phyloP scores from a whole-genome alignment of 2,113 vertebrate genomes.

The Gorilla gorilla region DNA sequence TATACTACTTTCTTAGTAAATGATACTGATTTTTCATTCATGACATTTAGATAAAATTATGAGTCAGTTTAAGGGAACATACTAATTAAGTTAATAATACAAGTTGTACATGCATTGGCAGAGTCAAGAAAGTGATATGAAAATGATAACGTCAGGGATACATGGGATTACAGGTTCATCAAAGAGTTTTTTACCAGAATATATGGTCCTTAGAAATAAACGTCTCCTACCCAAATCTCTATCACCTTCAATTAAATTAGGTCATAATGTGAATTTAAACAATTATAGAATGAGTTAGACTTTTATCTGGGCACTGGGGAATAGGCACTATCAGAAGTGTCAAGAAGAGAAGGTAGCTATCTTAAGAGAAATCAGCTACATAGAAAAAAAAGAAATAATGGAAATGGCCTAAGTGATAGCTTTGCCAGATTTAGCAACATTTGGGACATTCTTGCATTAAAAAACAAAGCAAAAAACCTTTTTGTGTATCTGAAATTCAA shows the following conservation, averaged over 20 bases:
- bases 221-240: background rate
- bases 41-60: slow-evolving; percentile 36
- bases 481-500: slow-evolving; percentile 1
- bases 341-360: background rate
- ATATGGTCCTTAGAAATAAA: background rate
- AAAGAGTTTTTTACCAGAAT: background rate
- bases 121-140: background rate
- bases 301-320: background rate
- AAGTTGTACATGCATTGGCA: background rate
- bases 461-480: background rate
- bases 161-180: background rate
- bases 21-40: background rate
- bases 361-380: background rate
- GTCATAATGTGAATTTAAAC: background rate
- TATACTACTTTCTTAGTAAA: background rate
- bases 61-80: slow-evolving; percentile 36
- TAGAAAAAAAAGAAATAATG: background rate
- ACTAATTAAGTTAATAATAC: background rate
- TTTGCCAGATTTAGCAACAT: background rate
- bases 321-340: background rate
- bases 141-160: background rate
- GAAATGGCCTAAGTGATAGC: background rate
- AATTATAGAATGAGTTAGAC: background rate
- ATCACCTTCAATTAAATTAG: background rate
- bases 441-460: background rate